Percentiles rank a stretch among this genome's conserved stretches.
These are phyloP conservation scores for Datnioides undecimradiatus DNA, from an alignment of 2,113 vertebrate species.

Conservation along the genomic window DNA sequence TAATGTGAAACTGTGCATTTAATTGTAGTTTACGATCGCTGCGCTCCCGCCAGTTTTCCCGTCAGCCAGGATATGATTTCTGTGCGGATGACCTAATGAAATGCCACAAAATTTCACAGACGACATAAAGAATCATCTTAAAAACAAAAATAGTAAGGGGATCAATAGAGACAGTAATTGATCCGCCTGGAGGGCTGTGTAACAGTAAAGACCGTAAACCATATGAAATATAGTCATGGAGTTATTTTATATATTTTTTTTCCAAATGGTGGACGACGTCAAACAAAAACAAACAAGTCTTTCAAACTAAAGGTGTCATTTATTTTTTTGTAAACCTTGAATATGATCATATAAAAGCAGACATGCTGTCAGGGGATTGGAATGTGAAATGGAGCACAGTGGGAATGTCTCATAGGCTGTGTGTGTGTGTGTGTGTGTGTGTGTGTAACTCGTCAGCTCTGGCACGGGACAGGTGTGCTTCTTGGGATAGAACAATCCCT, in stretches of 20 bases:
- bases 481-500: constrained; percentile 62
- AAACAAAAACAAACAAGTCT: constrained; percentile 62
- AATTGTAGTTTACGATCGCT: constrained; percentile 51
- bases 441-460: constrained; percentile 59
- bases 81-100: constrained; percentile 27
- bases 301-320: constrained; percentile 65
- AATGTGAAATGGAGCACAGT: constrained; percentile 80
- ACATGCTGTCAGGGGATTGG: constrained; percentile 83
- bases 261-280: constrained; percentile 22
- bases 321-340: constrained; percentile 66
- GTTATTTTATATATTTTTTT: no score
- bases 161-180: constrained; percentile 37
- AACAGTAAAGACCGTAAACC: constrained; percentile 13
- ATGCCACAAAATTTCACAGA: constrained; percentile 38
- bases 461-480: constrained; percentile 81
- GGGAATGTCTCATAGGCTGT: constrained; percentile 75
- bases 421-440: constrained; percentile 52
- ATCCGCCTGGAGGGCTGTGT: constrained; percentile 18
- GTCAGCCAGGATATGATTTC: constrained; percentile 21
- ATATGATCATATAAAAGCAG: constrained; percentile 83
- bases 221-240: constrained; percentile 18
- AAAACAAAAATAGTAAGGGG: neutral
- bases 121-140: constrained; percentile 22
- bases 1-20: constrained; percentile 64
- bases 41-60: constrained; percentile 35